Evolutionary conservation across 2,888 invertebrate genomes (phyloP).

Genomic region (Acronicta leporina): DNA sequence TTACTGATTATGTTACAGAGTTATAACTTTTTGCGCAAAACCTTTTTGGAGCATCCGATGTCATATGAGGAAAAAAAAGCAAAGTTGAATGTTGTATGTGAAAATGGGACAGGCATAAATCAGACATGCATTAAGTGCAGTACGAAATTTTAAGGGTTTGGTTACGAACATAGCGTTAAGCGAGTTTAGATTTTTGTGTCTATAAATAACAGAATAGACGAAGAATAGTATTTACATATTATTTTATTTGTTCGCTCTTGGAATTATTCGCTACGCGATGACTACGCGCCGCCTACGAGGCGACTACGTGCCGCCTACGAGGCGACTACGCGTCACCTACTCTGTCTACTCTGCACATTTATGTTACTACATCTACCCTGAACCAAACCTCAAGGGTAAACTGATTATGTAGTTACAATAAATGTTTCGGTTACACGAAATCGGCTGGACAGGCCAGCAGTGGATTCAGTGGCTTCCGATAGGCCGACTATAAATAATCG

Average conservation of each 20-base stretch:
- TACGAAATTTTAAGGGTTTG: background rate
- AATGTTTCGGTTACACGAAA: no score
- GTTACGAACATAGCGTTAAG: constrained; percentile 6
- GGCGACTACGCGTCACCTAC: background rate
- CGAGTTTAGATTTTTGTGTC: background rate
- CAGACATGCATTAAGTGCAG: constrained; percentile 18
- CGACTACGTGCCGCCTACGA: background rate
- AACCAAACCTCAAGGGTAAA: no score
- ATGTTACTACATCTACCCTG: no score
- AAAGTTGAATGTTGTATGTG: constrained; percentile 21
- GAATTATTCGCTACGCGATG: no score
- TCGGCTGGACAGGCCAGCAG: no score
- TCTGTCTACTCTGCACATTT: no score
- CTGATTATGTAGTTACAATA: no score
- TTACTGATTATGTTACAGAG: constrained; percentile 47
- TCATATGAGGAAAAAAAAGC: constrained; percentile 39
- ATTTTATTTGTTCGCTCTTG: no score
- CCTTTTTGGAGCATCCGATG: constrained; percentile 56
- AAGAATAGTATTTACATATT: no score
- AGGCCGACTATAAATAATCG: no score
- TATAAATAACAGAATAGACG: no score
- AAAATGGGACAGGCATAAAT: constrained; percentile 30
- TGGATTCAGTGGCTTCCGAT: no score
- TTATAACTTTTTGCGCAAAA: constrained; percentile 56
- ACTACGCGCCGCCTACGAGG: background rate